A percentile compares a stretch with the other conserved stretches of the same genome.
These are phyloP conservation scores for Nomada goodeniana DNA, from an alignment of 2,888 invertebrate species.

Conservation along the genomic window DNA sequence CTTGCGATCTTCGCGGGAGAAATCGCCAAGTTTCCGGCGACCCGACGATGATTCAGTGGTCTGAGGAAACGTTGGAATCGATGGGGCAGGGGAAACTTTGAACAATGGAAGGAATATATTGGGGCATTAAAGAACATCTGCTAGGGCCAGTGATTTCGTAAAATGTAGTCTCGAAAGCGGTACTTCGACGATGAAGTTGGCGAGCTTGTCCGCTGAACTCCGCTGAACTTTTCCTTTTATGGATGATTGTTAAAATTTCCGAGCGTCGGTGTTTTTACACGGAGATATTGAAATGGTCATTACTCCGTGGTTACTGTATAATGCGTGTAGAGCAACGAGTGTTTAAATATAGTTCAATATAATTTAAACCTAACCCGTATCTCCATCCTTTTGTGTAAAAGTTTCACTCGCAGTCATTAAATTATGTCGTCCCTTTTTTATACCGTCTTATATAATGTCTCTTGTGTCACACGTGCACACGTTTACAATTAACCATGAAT, in stretches of 20 bases:
- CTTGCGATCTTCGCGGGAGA: not conserved
- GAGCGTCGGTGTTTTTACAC: not conserved
- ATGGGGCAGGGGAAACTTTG: conserved; percentile 20
- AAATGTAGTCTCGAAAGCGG: conserved; percentile 6
- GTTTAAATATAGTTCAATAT: not conserved
- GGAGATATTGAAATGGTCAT: not conserved
- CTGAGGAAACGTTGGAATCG: conserved; percentile 8
- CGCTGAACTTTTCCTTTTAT: not conserved
- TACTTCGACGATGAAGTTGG: conserved; percentile 5
- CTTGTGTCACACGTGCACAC: too few relatives aligned
- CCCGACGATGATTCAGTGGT: conserved; percentile 26
- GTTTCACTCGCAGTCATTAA: too few relatives aligned
- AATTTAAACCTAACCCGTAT: not conserved
- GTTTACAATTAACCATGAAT: too few relatives aligned
- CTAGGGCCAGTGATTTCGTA: conserved; percentile 13
- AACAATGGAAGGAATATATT: conserved; percentile 30
- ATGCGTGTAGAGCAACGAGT: too few relatives aligned
- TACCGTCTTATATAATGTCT: too few relatives aligned
- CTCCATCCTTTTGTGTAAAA: too few relatives aligned
- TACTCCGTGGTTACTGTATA: not conserved
- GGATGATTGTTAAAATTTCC: not conserved
- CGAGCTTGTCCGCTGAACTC: not conserved
- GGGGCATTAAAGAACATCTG: conserved; percentile 29
- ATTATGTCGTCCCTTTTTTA: too few relatives aligned
- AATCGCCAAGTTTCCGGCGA: not conserved